Evolutionary conservation across 2,888 invertebrate species (phyloP).

Genomic region (Xanthia togata): DNA sequence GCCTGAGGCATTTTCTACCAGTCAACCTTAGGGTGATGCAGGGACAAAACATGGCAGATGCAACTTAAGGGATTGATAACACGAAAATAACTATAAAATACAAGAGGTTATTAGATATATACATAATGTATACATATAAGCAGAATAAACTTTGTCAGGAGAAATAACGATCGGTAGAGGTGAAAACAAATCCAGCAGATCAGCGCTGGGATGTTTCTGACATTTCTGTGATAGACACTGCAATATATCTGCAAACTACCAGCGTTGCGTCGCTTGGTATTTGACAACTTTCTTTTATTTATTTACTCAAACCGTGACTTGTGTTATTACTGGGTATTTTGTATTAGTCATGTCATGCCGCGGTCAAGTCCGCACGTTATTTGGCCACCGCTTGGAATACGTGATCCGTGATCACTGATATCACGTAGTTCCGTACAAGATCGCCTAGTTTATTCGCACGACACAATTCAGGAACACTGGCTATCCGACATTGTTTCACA

Average conservation of each 20-base stretch:
- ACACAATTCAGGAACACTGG: neutral
- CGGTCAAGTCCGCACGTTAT: constrained; percentile 23
- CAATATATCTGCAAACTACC: constrained; percentile 33
- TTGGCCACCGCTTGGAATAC: constrained; percentile 1
- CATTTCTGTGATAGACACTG: neutral
- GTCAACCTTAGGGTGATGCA: too few relatives aligned
- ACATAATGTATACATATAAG: too few relatives aligned
- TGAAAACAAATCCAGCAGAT: too few relatives aligned
- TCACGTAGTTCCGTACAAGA: constrained; percentile 27
- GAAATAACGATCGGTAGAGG: too few relatives aligned
- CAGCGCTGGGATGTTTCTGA: too few relatives aligned
- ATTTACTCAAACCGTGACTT: constrained; percentile 47
- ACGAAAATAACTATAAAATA: too few relatives aligned
- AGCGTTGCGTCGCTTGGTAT: constrained; percentile 37
- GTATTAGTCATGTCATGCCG: constrained; percentile 44
- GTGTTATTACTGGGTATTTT: constrained; percentile 34
- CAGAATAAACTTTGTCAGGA: too few relatives aligned
- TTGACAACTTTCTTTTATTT: constrained; percentile 62
- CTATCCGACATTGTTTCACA: neutral
- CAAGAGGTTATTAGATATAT: too few relatives aligned
- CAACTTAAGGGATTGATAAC: too few relatives aligned
- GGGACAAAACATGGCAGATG: too few relatives aligned
- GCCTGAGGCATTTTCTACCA: too few relatives aligned
- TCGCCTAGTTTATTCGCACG: constrained; percentile 5
- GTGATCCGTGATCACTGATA: constrained; percentile 37